phyloP scores from a whole-genome alignment of 92 coral and sea anemone species.

The Palythoa grandiflora region DNA sequence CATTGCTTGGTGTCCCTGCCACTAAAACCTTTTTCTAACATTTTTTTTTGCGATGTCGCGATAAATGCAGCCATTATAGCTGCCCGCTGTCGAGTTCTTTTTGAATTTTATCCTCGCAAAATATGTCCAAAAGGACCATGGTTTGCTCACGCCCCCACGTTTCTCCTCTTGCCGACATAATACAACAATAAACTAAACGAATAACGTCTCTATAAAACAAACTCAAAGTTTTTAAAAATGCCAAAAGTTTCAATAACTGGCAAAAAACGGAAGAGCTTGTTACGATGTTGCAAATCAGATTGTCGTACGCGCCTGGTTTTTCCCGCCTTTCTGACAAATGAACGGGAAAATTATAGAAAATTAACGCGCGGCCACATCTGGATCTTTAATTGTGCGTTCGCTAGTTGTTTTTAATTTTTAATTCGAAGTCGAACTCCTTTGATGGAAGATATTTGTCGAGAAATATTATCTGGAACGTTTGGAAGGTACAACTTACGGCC shows the following conservation, averaged over 20 bases:
- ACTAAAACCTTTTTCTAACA: neutral
- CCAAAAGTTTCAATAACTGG: neutral
- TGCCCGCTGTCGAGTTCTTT: slow-evolving; percentile 4
- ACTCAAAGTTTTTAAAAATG: neutral
- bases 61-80: slow-evolving; percentile 11
- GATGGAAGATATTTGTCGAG: neutral
- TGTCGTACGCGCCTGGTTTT: slow-evolving; percentile 28
- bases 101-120: slow-evolving; percentile 1
- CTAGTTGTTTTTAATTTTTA: neutral
- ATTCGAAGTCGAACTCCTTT: slow-evolving; percentile 3
- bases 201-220: neutral
- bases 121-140: slow-evolving; percentile 10
- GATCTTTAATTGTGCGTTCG: slow-evolving; percentile 5
- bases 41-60: neutral
- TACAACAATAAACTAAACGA: neutral
- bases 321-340: slow-evolving; percentile 35
- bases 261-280: neutral
- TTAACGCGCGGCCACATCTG: slow-evolving; percentile 16
- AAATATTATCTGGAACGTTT: neutral
- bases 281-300: slow-evolving; percentile 1
- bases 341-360: slow-evolving; percentile 25
- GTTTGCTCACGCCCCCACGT: neutral
- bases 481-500: too few species aligned
- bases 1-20: slow-evolving; percentile 24
- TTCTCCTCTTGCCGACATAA: neutral